These are phyloP conservation scores for Coracopsis vasa DNA, from an alignment of 2,113 vertebrate species.

Conservation along the genomic window DNA sequence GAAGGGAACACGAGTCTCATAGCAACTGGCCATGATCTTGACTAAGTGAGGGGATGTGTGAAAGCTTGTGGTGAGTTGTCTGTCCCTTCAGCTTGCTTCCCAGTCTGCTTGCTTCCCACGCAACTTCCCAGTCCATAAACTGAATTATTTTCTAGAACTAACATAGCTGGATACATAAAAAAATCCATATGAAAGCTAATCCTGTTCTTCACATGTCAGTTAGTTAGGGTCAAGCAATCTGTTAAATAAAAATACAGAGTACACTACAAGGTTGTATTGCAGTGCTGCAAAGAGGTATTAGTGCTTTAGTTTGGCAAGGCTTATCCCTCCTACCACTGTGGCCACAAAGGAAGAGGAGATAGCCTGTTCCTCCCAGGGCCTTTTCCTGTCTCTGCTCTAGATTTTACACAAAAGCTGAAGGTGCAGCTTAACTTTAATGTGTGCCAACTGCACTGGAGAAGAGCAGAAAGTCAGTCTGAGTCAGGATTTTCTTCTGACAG, in stretches of 20 bases:
- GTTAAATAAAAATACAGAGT: neutral
- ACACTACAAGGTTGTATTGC: neutral
- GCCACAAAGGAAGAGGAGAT: neutral
- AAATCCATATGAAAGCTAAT: neutral
- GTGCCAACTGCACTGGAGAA: neutral
- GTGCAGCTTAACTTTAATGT: neutral
- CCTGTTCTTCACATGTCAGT: neutral
- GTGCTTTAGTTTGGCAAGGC: neutral
- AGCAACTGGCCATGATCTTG: neutral
- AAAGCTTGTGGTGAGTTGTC: neutral
- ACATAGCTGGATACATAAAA: neutral
- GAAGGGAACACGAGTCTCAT: neutral
- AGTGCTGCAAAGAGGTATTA: neutral
- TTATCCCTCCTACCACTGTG: fast-evolving
- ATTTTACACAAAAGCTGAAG: neutral
- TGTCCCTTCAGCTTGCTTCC: neutral
- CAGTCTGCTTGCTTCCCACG: neutral
- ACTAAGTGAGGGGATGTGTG: neutral
- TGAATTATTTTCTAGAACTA: neutral
- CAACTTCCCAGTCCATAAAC: neutral
- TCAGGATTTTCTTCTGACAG: neutral
- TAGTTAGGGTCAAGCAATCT: neutral
- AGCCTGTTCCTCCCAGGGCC: neutral
- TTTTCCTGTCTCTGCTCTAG: neutral
- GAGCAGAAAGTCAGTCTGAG: neutral